phyloP scores from a whole-genome alignment of 92 coral and sea anemone genomes.

The Isaurus tuberculatus region DNA sequence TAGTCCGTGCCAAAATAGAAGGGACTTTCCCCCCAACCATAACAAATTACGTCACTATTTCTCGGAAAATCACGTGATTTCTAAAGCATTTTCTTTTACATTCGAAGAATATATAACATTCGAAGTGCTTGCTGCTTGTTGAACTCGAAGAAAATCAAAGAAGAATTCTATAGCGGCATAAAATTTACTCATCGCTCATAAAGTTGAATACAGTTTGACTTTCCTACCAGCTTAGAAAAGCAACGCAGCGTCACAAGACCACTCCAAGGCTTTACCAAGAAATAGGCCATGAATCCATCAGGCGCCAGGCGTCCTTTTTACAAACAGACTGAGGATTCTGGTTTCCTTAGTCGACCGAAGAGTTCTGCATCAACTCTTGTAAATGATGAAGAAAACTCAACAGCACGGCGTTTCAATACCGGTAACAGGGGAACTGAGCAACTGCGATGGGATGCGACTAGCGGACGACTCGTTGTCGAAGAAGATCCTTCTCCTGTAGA shows the following conservation, averaged over 20 bases:
- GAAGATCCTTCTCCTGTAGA: not conserved
- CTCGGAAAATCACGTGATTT: not conserved
- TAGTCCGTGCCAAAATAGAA: not conserved
- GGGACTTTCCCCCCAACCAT: too few species aligned
- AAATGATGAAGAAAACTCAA: not conserved
- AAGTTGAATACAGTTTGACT: too few species aligned
- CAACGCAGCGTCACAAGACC: too few species aligned
- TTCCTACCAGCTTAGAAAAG: too few species aligned
- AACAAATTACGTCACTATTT: too few species aligned
- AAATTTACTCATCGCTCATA: not conserved
- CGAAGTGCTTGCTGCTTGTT: not conserved
- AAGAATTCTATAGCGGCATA: not conserved
- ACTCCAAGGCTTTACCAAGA: too few species aligned
- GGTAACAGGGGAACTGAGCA: conserved; percentile 6
- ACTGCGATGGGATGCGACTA: conserved; percentile 39
- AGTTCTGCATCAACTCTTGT: not conserved
- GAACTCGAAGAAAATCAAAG: not conserved
- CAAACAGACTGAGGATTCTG: not conserved
- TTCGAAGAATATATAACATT: not conserved
- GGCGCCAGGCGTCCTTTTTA: not conserved
- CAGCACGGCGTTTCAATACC: not conserved
- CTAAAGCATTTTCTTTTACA: not conserved
- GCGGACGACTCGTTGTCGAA: conserved; percentile 45
- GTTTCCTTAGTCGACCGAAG: not conserved
- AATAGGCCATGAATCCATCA: too few species aligned